Percentiles rank a stretch among this genome's conserved stretches.
Evolutionary conservation across 2,797 vertebrate genomes (phyloP).

Genomic region (Hyperoplus immaculatus): DNA sequence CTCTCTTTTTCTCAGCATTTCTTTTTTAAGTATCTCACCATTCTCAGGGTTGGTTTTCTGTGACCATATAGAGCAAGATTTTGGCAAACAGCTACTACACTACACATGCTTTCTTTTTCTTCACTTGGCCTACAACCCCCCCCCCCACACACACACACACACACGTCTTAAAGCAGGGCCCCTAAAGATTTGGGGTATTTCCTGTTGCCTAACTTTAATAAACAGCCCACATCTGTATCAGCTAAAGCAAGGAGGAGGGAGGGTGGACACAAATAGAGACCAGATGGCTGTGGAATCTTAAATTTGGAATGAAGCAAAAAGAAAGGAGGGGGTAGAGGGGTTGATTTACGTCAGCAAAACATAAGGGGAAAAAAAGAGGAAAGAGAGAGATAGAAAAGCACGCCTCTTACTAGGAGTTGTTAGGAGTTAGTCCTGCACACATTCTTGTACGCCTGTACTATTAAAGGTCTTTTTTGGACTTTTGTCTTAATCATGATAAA

Average conservation of each 20-base stretch:
- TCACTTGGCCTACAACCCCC: conserved; percentile 36
- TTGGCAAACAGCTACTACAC: conserved; percentile 29
- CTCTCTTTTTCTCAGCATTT: conserved; percentile 31
- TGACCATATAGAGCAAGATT: conserved; percentile 60
- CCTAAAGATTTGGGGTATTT: conserved; percentile 89
- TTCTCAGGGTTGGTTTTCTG: conserved; percentile 36
- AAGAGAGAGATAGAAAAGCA: conserved; percentile 29
- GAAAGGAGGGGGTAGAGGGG: conserved; percentile 25
- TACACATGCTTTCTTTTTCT: conserved; percentile 42
- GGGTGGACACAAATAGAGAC: conserved; percentile 77
- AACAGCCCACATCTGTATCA: conserved; percentile 89
- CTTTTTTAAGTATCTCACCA: conserved; percentile 17
- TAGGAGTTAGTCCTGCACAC: conserved; percentile 15
- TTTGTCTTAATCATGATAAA: not conserved
- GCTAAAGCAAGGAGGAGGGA: conserved; percentile 80
- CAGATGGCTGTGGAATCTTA: conserved; percentile 86
- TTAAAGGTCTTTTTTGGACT: not conserved
- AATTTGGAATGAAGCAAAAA: conserved; percentile 64
- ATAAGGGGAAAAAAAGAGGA: conserved; percentile 33
- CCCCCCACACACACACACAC: not conserved
- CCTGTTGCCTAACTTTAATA: conserved; percentile 89
- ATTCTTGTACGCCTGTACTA: not conserved
- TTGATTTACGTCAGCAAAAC: conserved; percentile 66
- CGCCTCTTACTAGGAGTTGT: conserved; percentile 9
- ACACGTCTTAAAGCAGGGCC: conserved; percentile 65